Conservation (phyloP, 2,797 vertebrate species). For the Champsocephalus gunnari region DNA sequence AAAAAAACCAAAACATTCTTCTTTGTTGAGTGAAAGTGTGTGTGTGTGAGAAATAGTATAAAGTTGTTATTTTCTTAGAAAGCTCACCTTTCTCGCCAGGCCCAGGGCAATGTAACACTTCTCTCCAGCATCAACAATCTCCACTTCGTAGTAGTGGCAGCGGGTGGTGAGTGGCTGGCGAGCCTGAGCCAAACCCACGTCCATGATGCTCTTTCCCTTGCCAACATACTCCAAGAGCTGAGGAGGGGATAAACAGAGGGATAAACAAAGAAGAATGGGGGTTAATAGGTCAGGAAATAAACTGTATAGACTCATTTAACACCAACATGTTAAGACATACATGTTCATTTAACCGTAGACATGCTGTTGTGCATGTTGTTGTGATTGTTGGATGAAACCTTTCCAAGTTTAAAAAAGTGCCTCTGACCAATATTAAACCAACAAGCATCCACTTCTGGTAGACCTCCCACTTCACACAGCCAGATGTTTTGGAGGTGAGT, state of each 20-base stretch:
- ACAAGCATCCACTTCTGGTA: neutral
- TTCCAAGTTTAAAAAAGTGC: neutral
- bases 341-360: neutral
- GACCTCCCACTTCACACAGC: neutral
- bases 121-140: constrained; percentile 94
- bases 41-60: constrained; percentile 5
- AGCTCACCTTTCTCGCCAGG: constrained; percentile 90
- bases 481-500: constrained; percentile 2
- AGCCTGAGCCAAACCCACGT: constrained; percentile 94
- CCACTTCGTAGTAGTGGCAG: constrained; percentile 95
- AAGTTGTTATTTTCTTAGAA: constrained; percentile 47
- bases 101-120: constrained; percentile 96
- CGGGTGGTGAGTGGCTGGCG: constrained; percentile 90
- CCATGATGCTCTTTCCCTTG: constrained; percentile 95
- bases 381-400: neutral
- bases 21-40: constrained; percentile 3
- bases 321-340: neutral
- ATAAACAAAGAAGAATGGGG: neutral
- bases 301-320: neutral
- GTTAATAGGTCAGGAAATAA: constrained; percentile 17
- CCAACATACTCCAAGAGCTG: constrained; percentile 94
- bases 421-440: constrained; percentile 3
- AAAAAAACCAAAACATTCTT: neutral
- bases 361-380: neutral
- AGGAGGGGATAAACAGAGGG: constrained; percentile 6